Evolutionary conservation across 2,113 vertebrate genomes (phyloP), one percentile per base, ranked within the genome.

Genomic region (Grammomys dolichurus): DNA sequence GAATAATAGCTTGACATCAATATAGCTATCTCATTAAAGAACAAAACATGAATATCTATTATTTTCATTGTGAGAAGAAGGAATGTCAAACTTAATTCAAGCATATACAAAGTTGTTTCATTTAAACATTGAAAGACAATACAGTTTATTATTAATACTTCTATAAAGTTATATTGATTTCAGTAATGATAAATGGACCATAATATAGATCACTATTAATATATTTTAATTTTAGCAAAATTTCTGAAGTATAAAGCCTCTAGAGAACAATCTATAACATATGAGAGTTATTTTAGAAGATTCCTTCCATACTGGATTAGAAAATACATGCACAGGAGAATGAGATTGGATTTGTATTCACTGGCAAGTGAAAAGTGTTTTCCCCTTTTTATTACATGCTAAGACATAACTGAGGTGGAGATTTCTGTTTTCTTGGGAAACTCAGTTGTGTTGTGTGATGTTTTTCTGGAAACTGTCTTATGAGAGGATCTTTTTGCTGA

Each of bases 31-130:
- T 76, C 17, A 84, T 72, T 51, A 87, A 48, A 65, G 17, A 51
- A 56, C 24, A 28, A 95, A 20, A 84, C 36, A 58, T 81, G 33
- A 89, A 51, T 91, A 14, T 33, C n/a, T n/a, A 87, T 85, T 93
- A 87, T 69, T 95, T 90, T 93, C 85, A 60, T 87, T 90, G 26
- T 56, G 24, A 75, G 73, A 96, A 94, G 76, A 94, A 94, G 87
- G 1, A 95, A 82, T 24, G 7, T 5, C 56, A 95, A 76, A 3
- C 93, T 93, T 87, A 89, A 43, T 54, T 88, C 40, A 65, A 86
- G 26, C 40, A 65, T 33, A 86, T 86, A 22, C 16, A 67, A 65
- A 67, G 3, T 65, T 33, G 40, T 85, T 90, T 88, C 40, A 92
- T 70, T 70, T 81, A 80, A 87, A 90, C 26, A 58, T 95, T 40